Conservation (phyloP, 30 jellyfish, hydroid and myxozoan genomes). For the Turritopsis dohrnii region DNA sequence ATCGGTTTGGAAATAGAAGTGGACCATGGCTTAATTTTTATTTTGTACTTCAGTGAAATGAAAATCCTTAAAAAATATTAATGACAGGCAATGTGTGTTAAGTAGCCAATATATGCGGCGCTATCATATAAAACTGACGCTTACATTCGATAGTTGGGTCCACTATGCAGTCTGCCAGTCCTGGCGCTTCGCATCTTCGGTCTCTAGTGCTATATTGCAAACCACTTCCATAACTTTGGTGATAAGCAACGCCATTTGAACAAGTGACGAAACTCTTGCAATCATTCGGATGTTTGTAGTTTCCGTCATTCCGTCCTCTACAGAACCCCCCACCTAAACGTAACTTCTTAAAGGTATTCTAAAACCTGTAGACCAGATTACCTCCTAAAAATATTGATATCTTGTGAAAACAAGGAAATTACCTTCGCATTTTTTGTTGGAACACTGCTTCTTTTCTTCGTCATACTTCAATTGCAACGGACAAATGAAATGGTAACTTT, state of each 20-base stretch:
- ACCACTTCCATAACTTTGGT: background rate
- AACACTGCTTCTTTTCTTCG: background rate
- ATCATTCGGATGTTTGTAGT: background rate
- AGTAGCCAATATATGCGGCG: too few species aligned
- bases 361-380: too few species aligned
- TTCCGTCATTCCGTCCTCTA: constrained; percentile 2
- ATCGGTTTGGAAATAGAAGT: background rate
- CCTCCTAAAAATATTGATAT: background rate
- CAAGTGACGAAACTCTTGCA: background rate
- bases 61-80: too few species aligned
- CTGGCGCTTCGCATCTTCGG: background rate
- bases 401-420: background rate
- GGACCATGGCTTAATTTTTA: too few species aligned
- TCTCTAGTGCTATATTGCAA: background rate
- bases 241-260: constrained; percentile 10
- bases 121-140: background rate
- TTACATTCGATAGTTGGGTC: background rate
- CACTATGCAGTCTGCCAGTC: background rate
- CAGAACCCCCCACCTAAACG: background rate
- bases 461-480: background rate
- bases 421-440: constrained; percentile 1
- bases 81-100: too few species aligned
- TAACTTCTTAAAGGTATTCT: too few species aligned
- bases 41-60: background rate
- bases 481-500: background rate